phyloP scores from a whole-genome alignment of 2,113 vertebrate genomes.

The Ahaetulla prasina region DNA sequence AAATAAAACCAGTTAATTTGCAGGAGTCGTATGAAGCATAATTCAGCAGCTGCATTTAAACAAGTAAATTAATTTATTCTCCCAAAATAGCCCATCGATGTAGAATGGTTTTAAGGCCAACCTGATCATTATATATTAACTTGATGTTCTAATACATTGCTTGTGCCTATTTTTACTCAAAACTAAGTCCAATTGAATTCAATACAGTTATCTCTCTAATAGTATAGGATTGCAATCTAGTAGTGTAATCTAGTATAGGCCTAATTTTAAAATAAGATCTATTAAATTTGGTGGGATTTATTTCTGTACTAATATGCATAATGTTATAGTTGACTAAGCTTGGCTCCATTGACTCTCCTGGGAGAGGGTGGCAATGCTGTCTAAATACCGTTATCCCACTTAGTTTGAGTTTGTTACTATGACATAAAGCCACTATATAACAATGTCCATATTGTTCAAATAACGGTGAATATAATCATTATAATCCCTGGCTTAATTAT shows the following conservation, averaged over 20 bases:
- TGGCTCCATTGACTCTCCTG: neutral
- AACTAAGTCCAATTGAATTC: neutral
- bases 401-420: neutral
- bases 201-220: neutral
- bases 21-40: neutral
- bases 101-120: neutral
- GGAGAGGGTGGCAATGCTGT: neutral
- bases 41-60: neutral
- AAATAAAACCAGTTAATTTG: neutral
- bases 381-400: neutral
- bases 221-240: neutral
- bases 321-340: neutral
- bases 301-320: neutral
- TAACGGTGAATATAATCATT: neutral
- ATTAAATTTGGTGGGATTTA: neutral
- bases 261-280: neutral
- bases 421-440: neutral
- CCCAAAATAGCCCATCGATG: neutral
- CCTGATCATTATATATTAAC: neutral
- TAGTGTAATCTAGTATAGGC: neutral
- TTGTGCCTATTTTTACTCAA: neutral
- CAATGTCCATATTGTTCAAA: neutral
- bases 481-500: neutral
- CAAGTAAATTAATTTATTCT: neutral
- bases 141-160: neutral